Evolutionary conservation across 1,140 invertebrate genomes (phyloP), one percentile per base, ranked within the genome.

Genomic region (Megathymus violae): DNA sequence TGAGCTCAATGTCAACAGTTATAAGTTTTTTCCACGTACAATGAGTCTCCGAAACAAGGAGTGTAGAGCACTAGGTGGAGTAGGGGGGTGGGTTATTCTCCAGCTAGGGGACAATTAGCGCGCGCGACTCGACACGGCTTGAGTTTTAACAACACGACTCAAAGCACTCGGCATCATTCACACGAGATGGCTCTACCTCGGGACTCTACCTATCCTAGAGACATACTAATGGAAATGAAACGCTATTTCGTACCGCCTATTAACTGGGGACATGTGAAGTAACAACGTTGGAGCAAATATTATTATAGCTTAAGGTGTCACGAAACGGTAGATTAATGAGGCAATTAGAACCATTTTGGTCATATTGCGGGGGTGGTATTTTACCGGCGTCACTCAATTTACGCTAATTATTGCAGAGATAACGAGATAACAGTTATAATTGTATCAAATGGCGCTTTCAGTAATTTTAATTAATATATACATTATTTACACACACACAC

Each of bases 81-180:
- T 62, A 64, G 61, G 67, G 66, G 51, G 64, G 62, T 41, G 67
- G 44, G 63, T 62, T 66, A 63, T 64, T 68, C 69, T 75, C 72
- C 68, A 78, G 72, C 66, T 77, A 77, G 85, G 78, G 83, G 77
- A 88, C 87, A 89, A 89, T 89, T 89, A 89, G 87, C 85, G 85
- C 74, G 84, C 82, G 82, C 74, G 82, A 76, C 87, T 89, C 85
- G 69, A 89, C 87, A 78, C 85, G 71, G 71, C 85, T 89, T 86
- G 75, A 89, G 85, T 87, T 88, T 86, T 88, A 89, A 88, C 84
- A 89, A 89, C 85, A 81, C 71, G 64, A 62, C 74, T 67, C 64
- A 65, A 77, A 80, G 75, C 78, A 81, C 87, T 88, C 80, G 72
- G 80, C 78, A 73, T 85, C 84, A 83, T 87, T 87, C 87, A 85